A percentile compares a stretch with the other conserved stretches of the same genome.
These are phyloP conservation scores for Indri indri DNA, from an alignment of 2,113 vertebrate genomes.

Conservation along the genomic window DNA sequence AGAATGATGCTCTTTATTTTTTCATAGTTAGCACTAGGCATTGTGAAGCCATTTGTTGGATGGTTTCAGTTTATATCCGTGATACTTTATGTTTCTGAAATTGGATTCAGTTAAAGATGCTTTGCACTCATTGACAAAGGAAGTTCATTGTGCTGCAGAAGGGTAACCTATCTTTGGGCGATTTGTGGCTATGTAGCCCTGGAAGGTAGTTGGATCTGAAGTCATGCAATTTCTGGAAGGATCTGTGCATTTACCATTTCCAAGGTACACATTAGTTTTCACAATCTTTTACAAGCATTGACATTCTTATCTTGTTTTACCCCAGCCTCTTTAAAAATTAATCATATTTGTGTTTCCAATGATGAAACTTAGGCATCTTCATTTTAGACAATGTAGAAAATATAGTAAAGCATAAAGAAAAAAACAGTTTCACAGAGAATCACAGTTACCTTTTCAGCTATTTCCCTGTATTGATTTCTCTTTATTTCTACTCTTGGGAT, in stretches of 20 bases:
- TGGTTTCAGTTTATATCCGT: background rate
- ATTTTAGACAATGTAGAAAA: background rate
- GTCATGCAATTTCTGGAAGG: background rate
- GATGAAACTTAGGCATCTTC: background rate
- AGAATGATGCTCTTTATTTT: background rate
- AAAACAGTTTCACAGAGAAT: background rate
- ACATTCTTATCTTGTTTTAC: background rate
- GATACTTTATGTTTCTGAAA: background rate
- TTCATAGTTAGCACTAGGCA: background rate
- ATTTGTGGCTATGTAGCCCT: background rate
- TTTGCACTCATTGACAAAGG: background rate
- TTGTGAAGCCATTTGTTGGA: background rate
- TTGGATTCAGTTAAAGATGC: background rate
- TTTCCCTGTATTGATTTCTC: background rate
- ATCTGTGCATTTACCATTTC: background rate
- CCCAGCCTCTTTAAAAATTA: constrained; percentile 14
- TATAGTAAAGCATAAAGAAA: background rate
- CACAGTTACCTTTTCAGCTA: background rate
- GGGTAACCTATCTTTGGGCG: background rate
- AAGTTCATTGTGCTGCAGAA: background rate
- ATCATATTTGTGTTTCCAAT: background rate
- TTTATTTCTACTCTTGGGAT: background rate
- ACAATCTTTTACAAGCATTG: background rate
- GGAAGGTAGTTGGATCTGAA: background rate
- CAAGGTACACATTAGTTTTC: background rate